Evolutionary conservation across 2,113 vertebrate species (phyloP), one percentile per base, ranked within the genome.

Genomic region (Choloepus hoffmanni): DNA sequence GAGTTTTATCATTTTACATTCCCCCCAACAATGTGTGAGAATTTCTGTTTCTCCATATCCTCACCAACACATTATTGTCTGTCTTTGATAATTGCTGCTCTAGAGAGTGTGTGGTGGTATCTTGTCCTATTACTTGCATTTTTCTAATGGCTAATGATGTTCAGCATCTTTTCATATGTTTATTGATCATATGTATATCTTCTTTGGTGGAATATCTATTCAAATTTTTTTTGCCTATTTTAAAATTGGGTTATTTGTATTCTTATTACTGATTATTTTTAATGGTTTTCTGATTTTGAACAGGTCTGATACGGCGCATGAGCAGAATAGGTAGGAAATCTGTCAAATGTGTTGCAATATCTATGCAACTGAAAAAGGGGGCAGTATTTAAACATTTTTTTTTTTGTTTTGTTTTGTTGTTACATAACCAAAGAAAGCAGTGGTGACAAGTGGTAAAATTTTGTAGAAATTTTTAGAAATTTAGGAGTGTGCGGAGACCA

Each of bases 51-150:
- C 60, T 72, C 36, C 14, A 33, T 73, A 62, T 74, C 6, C 58
- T 92, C n/a, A 23, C 6, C 62, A 68, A 23, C 23, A 53, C 92
- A 40, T 62, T 73, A 81, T 85, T 68, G 12, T 82, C 40, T 89
- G 24, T 72, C 73, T 73, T 87, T 95, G 24, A 65, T 83, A 62
- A 43, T 55, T 95, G 89, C 24, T 45, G 48, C 55, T 73, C 65
- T 53, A 79, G 26, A 77, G 55, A 50, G 12, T 76, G 1, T 76
- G 19, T 90, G 76, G 15, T 86, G 70, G 36, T 74, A 87, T 68
- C 11, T 85, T 89, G 21, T 53, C n/a, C 21, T 48, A 78, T 93
- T 86, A 78, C 55, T 85, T 95, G 28, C 14, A 43, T 58, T 95
- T 77, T 12, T 36, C 84, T 87, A 87, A 74, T 81, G 23, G 81